Conservation (phyloP, 2,888 invertebrate species). For the Drosophila neonasuta region DNA sequence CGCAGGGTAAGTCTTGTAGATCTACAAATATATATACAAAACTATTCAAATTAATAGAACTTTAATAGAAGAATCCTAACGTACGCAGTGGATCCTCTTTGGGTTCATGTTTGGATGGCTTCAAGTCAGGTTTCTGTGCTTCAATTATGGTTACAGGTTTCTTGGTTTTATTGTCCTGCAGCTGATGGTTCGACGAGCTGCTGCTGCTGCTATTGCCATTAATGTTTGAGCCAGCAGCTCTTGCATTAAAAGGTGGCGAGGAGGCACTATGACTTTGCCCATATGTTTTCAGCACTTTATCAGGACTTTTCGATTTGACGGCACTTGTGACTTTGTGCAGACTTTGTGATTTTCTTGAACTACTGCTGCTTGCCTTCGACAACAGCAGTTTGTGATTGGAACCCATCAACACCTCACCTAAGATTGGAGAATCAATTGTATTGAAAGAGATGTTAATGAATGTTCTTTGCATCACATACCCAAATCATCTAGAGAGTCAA, state of each 20-base stretch:
- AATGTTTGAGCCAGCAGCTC: not conserved
- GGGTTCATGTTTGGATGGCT: constrained; percentile 49
- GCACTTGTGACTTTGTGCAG: constrained; percentile 13
- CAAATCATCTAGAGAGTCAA: constrained; percentile 74
- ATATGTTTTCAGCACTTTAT: not conserved
- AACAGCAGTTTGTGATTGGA: constrained; percentile 20
- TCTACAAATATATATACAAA: constrained; percentile 34
- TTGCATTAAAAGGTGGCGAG: constrained; percentile 7
- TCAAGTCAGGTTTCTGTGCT: constrained; percentile 44
- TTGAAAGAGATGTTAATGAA: not conserved
- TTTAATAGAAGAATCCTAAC: not conserved
- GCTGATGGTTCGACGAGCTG: constrained; percentile 12
- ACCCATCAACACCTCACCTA: constrained; percentile 57
- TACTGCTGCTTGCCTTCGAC: constrained; percentile 21
- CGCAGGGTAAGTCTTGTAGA: constrained; percentile 34
- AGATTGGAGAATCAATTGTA: not conserved
- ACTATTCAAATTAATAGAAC: not conserved
- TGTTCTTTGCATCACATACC: constrained; percentile 45
- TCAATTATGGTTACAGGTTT: constrained; percentile 57
- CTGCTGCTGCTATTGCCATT: constrained; percentile 37
- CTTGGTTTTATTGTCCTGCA: constrained; percentile 14
- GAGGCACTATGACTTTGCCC: constrained; percentile 13
- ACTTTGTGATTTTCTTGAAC: not conserved
- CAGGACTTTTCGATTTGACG: constrained; percentile 19
- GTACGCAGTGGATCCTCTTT: constrained; percentile 62